Percentiles rank a stretch among this genome's conserved stretches.
Conservation (phyloP, 1,140 invertebrate species). For the Habropoda laboriosa region DNA sequence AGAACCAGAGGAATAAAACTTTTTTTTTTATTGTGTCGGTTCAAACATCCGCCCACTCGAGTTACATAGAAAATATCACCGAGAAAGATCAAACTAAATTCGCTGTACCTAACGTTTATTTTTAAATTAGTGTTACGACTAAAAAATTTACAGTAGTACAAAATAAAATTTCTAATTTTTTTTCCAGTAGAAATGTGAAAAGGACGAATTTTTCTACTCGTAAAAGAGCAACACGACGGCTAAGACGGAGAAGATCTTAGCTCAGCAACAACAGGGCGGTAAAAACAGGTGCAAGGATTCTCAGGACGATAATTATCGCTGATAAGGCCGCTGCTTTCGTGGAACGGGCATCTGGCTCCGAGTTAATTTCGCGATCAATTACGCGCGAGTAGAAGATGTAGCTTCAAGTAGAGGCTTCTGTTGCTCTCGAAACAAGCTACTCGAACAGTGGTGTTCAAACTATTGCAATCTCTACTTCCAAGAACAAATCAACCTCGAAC, state of each 20-base stretch:
- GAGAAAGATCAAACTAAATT: too few species aligned
- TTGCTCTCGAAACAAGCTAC: background rate
- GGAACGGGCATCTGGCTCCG: background rate
- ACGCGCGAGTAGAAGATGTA: background rate
- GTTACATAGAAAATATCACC: too few species aligned
- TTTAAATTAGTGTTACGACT: too few species aligned
- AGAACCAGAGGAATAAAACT: background rate
- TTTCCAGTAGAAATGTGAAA: too few species aligned
- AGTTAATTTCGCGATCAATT: constrained; percentile 21
- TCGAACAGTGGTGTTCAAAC: background rate
- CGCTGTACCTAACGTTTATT: too few species aligned
- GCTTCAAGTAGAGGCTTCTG: background rate
- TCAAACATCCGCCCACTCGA: too few species aligned
- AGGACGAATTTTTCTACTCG: too few species aligned
- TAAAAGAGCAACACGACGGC: background rate
- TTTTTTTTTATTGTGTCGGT: background rate
- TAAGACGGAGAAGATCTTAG: too few species aligned
- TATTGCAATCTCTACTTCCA: background rate
- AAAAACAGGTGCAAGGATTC: background rate
- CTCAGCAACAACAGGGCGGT: background rate
- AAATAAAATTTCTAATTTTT: too few species aligned
- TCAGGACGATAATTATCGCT: background rate
- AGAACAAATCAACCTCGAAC: background rate
- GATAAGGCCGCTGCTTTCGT: background rate
- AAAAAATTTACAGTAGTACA: too few species aligned